phyloP scores from a whole-genome alignment of 2,113 vertebrate species.

The Erythrocebus patas region DNA sequence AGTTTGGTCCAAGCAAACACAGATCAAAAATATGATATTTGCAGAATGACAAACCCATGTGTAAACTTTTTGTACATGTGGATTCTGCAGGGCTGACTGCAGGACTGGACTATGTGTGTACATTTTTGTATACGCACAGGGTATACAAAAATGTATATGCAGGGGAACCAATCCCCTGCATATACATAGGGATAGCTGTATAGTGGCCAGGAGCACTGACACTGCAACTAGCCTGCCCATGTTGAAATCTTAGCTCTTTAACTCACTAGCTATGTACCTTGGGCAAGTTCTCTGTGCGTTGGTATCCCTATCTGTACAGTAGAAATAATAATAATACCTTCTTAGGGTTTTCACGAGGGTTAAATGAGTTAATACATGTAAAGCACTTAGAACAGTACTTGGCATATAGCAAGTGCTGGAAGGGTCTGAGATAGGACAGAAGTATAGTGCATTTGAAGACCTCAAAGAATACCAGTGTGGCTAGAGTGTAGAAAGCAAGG shows the following conservation, averaged over 20 bases:
- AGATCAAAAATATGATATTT: not conserved
- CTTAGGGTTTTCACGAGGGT: not conserved
- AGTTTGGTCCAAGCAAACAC: not conserved
- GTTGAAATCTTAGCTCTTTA: not conserved
- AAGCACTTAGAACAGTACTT: not conserved
- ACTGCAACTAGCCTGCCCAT: not conserved
- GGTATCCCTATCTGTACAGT: not conserved
- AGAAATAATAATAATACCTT: not conserved
- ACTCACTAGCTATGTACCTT: not conserved
- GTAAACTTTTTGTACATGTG: not conserved
- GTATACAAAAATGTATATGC: no score
- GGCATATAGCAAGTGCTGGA: not conserved
- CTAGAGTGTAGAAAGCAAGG: conserved; percentile 1
- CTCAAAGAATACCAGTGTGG: not conserved
- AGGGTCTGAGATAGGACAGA: not conserved
- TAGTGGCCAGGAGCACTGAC: not conserved
- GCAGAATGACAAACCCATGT: not conserved
- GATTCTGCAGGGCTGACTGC: not conserved
- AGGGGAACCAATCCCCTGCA: not conserved
- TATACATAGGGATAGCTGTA: not conserved
- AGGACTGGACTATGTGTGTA: not conserved
- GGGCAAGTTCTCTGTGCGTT: not conserved
- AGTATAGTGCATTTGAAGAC: not conserved
- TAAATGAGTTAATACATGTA: not conserved
- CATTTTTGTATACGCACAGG: not conserved